Percentiles rank a stretch among this genome's conserved stretches.
Conservation (phyloP, 2,113 vertebrate genomes). For the Mandrillus leucophaeus region DNA sequence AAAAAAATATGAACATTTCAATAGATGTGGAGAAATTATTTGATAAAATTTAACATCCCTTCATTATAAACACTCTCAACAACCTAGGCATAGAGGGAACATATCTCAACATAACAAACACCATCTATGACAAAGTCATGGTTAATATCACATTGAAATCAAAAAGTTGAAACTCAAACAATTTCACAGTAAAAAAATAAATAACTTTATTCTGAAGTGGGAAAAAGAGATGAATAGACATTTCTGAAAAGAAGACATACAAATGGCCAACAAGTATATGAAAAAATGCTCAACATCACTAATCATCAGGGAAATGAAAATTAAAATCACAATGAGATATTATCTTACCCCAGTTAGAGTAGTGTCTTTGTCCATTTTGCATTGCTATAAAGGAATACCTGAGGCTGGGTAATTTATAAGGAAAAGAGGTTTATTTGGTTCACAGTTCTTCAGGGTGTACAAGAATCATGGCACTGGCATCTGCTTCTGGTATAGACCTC, state of each 20-base stretch:
- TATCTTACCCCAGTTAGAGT: neutral
- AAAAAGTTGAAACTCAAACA: neutral
- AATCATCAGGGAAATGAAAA: neutral
- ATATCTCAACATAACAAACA: neutral
- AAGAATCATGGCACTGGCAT: too few relatives aligned
- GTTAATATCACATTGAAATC: neutral
- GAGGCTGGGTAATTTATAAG: too few relatives aligned
- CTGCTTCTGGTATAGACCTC: too few relatives aligned
- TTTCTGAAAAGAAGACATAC: neutral
- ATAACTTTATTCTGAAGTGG: neutral
- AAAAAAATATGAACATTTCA: neutral
- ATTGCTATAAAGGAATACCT: too few relatives aligned
- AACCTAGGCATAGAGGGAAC: neutral
- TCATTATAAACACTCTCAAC: neutral
- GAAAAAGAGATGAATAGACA: neutral
- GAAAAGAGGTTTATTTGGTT: too few relatives aligned
- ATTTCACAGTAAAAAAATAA: neutral
- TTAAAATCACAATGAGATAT: neutral
- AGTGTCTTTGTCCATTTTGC: too few relatives aligned
- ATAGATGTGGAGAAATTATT: neutral
- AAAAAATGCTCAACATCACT: neutral
- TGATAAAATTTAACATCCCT: neutral
- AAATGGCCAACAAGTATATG: neutral
- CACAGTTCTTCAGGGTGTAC: too few relatives aligned
- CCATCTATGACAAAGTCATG: neutral